phyloP scores from a whole-genome alignment of 2,113 vertebrate species.

The Callaeas wilsoni region DNA sequence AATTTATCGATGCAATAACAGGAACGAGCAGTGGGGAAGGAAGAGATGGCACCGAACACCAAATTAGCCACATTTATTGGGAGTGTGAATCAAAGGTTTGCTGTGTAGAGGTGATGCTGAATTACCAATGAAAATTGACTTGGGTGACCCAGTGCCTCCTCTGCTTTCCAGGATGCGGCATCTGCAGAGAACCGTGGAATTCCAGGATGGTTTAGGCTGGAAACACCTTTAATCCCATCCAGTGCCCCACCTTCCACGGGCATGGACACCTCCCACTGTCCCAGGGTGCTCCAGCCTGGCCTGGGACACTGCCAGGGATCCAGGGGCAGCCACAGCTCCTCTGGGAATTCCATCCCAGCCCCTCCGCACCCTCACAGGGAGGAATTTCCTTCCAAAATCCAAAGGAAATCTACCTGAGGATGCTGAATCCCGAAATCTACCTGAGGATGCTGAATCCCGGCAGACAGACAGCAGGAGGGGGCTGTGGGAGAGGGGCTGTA shows the following conservation, averaged over 20 bases:
- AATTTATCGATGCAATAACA: not conserved
- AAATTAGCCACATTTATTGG: not conserved
- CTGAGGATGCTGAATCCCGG: not conserved
- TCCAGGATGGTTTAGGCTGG: not conserved
- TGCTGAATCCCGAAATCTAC: too few relatives aligned
- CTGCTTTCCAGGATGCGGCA: not conserved
- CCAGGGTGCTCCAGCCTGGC: not conserved
- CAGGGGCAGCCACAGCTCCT: not conserved
- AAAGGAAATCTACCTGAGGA: not conserved
- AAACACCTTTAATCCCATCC: not conserved
- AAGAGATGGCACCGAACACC: not conserved
- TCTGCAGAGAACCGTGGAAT: not conserved
- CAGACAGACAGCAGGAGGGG: not conserved
- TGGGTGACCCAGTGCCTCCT: not conserved
- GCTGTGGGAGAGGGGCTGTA: too few relatives aligned
- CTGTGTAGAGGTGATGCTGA: not conserved
- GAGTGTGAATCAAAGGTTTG: not conserved
- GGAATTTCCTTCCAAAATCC: not conserved
- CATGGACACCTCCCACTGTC: not conserved
- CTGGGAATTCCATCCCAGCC: not conserved
- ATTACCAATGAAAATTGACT: too few relatives aligned
- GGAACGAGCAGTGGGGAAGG: not conserved
- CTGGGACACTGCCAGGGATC: not conserved
- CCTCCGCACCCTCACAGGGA: rapidly evolving
- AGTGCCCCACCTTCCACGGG: not conserved